Base-by-base conservation (phyloP, 2,888 invertebrate genomes). In the Synanthedon myopaeformis region DNA sequence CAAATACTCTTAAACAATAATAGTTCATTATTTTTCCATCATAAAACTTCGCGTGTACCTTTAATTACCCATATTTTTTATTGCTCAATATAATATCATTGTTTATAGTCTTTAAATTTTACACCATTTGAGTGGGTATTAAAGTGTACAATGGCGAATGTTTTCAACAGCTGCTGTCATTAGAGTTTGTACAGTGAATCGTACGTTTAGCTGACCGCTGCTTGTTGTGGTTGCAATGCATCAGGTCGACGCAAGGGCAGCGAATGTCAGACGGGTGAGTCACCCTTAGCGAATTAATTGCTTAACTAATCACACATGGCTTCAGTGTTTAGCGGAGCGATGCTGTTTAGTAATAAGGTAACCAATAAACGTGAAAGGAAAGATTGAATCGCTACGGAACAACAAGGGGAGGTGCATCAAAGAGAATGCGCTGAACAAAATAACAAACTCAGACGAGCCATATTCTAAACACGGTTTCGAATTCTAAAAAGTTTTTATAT, bases 191-290 rank as follows among this genome's bases (percentile, higher is more conserved):
- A 60, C 55, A 55, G 56, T 59, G 55, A 54, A 59, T 54, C 56
- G 54, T 28, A 53, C 54, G 54, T 53, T 45, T 4, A 49, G 55
- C 59, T 57, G 58, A 56, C 55, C 58, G 58, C 55, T 52, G 51
- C 13, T 52, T 56, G 53, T 55, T 53, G 53, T 35, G 55, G 41
- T 61, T 62, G 58, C 56, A 57, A 62, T 62, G 58, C 56, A 57
- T 60, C 61, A 59, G 64, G 60, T 60, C 69, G 66, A 54, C 55
- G 61, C 78, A 80, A 82, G 82, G 82, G 70, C 82, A 68, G 55
- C 52, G 68, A 82, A 80, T 78, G 82, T 80, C 82, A 82, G 72
- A 69, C 76, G 73, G 79, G 74, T 77, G 75, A 69, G 73, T 76
- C 77, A 75, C 76, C 72, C 78, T 14, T 14, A 35, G n/a, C 45